A percentile compares a stretch with the other conserved stretches of the same genome.
Evolutionary conservation across 2,113 vertebrate genomes (phyloP).

Genomic region (Eurypyga helias): DNA sequence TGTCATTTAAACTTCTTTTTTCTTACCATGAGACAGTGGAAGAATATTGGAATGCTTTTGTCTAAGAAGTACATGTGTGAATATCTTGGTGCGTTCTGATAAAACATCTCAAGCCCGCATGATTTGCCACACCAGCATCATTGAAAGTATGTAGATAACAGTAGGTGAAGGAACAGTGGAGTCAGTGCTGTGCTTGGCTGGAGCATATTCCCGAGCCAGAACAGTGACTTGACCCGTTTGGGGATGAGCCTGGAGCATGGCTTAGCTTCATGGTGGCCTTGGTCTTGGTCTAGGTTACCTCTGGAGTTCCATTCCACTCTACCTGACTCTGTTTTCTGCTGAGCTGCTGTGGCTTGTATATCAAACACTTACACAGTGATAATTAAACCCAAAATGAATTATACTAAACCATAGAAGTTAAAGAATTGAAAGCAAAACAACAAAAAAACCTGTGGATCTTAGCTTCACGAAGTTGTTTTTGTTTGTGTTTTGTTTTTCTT

Average conservation of each 20-base stretch:
- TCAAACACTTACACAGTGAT: not conserved
- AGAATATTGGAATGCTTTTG: not conserved
- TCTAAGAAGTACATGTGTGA: not conserved
- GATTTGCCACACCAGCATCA: too few species aligned
- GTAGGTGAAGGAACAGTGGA: too few species aligned
- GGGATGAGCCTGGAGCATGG: not conserved
- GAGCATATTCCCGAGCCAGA: rapidly evolving
- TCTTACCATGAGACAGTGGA: not conserved
- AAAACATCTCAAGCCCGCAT: not conserved
- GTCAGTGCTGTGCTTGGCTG: not conserved
- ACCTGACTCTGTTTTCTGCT: not conserved
- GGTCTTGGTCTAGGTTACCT: not conserved
- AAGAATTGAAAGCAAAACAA: not conserved
- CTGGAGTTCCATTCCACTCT: not conserved
- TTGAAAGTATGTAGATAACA: not conserved
- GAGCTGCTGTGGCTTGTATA: not conserved
- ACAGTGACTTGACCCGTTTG: not conserved
- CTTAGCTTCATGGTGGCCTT: not conserved
- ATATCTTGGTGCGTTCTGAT: not conserved
- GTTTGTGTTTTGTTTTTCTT: not conserved
- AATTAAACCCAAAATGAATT: not conserved
- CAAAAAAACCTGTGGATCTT: not conserved
- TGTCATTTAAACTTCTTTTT: not conserved
- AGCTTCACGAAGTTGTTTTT: not conserved
- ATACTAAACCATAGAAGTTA: not conserved